These are phyloP conservation scores for Trachelus troglodyta DNA, from an alignment of 2,888 invertebrate species.

Conservation along the genomic window DNA sequence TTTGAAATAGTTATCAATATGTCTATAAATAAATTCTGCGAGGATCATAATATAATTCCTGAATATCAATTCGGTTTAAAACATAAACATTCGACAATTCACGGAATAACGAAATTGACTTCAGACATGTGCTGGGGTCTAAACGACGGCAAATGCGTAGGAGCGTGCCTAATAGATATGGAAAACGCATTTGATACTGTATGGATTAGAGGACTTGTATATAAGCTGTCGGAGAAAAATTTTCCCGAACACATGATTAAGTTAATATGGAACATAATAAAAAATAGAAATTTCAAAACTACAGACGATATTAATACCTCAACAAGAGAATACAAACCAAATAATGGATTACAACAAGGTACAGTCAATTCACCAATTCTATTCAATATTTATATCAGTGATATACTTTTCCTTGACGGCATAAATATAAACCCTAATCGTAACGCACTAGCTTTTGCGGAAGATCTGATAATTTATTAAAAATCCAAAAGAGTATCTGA, in stretches of 20 bases:
- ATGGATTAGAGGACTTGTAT: no score
- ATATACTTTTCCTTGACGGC: slow-evolving; percentile 11
- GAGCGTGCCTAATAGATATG: no score
- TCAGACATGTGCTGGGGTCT: neutral
- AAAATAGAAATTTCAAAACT: no score
- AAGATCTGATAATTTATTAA: slow-evolving; percentile 25
- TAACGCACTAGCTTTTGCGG: slow-evolving; percentile 27
- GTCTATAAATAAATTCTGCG: neutral
- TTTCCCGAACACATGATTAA: no score
- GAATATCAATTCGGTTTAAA: slow-evolving; percentile 23
- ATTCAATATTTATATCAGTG: slow-evolving; percentile 26
- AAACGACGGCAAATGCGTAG: neutral
- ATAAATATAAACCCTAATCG: slow-evolving; percentile 11
- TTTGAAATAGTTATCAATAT: slow-evolving; percentile 15
- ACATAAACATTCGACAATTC: slow-evolving; percentile 23
- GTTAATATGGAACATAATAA: no score
- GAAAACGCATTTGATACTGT: no score
- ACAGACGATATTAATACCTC: neutral
- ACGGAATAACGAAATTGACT: slow-evolving; percentile 13
- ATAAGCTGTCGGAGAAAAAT: no score
- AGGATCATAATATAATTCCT: slow-evolving; percentile 12
- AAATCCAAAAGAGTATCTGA: neutral
- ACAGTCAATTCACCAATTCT: neutral
- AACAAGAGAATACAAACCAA: neutral
- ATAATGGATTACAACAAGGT: neutral